Evolutionary conservation across 2,888 invertebrate species (phyloP), one percentile per base, ranked within the genome.

Genomic region (Aphodius granarius): DNA sequence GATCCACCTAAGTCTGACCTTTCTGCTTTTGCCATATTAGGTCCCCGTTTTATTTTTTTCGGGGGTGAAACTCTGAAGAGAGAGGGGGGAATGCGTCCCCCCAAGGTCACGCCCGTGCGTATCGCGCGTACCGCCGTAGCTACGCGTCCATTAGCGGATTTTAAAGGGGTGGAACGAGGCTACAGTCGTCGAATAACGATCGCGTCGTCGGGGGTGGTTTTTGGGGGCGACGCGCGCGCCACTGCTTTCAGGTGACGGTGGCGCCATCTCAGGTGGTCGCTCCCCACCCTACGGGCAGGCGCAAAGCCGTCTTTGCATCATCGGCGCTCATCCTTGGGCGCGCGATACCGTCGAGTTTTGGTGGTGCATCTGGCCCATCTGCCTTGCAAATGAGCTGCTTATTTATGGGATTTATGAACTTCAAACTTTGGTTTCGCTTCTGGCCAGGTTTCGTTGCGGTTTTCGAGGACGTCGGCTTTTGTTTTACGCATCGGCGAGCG

Each of bases 371-470:
- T 84, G 78, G 85, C 85, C 83, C 85, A 82, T 87, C 86, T 86
- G 87, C 86, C 86, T 86, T 86, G 86, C 86, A 87, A 87, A 87
- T 87, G 85, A 86, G 85, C 79, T 82, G 85, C 86, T 86, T 86
- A 86, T 86, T 87, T 86, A 86, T 86, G 86, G 86, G 86, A 86
- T 86, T 86, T 86, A 86, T 87, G 87, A 87, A 87, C 87, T 87
- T 86, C 86, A 86, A 86, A 86, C 83, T 85, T 79, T 72, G n/a
- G 77, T 77, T 77, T 75, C 77, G 68, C 77, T 66, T 63, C 74
- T 43, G 70, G 68, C 68, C n/a, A 64, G 65, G 23, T 68, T 21
- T 74, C 71, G 64, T 23, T n/a, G 63, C 71, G 65, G 63, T 70
- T 74, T 74, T 74, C 64, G 63, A 71, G 43, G 43, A 43, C 43